Conservation (phyloP, 2,888 invertebrate genomes). For the Drosophila borealis region DNA sequence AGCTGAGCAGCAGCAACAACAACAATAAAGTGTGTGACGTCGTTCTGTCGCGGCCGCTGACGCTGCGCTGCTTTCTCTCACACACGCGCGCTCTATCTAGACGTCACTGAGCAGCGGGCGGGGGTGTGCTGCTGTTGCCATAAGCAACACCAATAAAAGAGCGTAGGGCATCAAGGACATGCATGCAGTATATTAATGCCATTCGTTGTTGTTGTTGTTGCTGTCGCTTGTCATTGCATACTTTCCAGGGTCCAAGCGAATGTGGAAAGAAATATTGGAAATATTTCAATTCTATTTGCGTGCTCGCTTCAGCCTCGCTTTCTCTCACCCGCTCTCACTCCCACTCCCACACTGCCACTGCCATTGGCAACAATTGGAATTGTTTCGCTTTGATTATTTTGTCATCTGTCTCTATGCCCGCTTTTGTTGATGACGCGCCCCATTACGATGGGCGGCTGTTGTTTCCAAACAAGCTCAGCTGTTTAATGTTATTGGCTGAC, state of each 20-base stretch:
- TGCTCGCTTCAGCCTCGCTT: conserved; percentile 3
- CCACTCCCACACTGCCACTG: neutral
- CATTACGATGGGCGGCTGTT: conserved; percentile 45
- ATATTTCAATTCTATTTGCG: conserved; percentile 4
- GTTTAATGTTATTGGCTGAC: conserved; percentile 78
- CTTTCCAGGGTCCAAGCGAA: conserved; percentile 39
- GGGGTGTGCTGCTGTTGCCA: conserved; percentile 2
- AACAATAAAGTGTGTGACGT: conserved; percentile 40
- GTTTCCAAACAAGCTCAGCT: conserved; percentile 81
- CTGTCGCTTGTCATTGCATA: conserved; percentile 51
- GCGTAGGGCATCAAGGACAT: conserved; percentile 48
- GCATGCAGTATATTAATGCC: conserved; percentile 18
- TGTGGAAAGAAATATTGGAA: conserved; percentile 7
- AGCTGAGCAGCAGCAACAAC: conserved; percentile 22
- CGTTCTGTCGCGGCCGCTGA: conserved; percentile 12
- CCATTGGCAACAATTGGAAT: conserved; percentile 15
- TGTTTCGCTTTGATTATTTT: conserved; percentile 32
- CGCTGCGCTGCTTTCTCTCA: conserved; percentile 2
- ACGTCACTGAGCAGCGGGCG: neutral
- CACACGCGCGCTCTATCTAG: conserved; percentile 12
- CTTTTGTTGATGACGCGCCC: conserved; percentile 14
- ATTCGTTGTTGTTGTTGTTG: neutral
- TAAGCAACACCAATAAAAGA: conserved; percentile 12
- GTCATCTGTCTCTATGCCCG: conserved; percentile 12
- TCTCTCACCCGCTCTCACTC: neutral